Percentiles rank a stretch among this genome's conserved stretches.
These are phyloP conservation scores for Phyllotreta striolata DNA, from an alignment of 2,888 invertebrate species.

Conservation along the genomic window DNA sequence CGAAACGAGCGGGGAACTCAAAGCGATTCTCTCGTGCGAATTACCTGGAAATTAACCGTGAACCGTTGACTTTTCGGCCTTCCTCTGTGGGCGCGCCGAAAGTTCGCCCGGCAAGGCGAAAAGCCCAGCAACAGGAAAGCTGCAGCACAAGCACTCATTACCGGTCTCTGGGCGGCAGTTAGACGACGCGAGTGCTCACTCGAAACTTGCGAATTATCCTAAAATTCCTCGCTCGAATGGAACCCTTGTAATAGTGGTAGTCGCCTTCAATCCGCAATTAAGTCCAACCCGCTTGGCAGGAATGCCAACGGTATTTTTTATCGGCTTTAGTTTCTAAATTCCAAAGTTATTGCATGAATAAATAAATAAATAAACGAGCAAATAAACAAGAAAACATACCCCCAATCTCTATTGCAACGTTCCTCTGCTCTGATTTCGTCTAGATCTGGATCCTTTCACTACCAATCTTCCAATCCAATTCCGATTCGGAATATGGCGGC, in stretches of 20 bases:
- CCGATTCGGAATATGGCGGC: slow-evolving; percentile 57
- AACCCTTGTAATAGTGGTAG: not conserved
- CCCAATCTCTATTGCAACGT: not conserved
- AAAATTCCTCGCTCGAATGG: slow-evolving; percentile 18
- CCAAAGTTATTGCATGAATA: too few relatives aligned
- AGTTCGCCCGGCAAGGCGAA: slow-evolving; percentile 37
- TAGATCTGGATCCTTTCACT: slow-evolving; percentile 22
- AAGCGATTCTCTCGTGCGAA: slow-evolving; percentile 51
- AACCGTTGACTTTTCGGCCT: slow-evolving; percentile 44
- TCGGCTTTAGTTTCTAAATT: too few relatives aligned
- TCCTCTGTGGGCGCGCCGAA: slow-evolving; percentile 38
- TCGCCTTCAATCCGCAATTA: slow-evolving; percentile 52
- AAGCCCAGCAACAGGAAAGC: slow-evolving; percentile 53
- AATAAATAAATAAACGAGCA: too few relatives aligned
- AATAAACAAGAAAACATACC: too few relatives aligned
- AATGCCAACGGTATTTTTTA: too few relatives aligned
- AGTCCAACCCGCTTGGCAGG: too few relatives aligned
- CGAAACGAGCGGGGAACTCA: slow-evolving; percentile 30
- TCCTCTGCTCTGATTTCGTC: not conserved
- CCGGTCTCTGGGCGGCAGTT: slow-evolving; percentile 37
- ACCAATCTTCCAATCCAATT: slow-evolving; percentile 58
- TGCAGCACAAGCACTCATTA: slow-evolving; percentile 58
- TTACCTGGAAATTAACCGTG: slow-evolving; percentile 59
- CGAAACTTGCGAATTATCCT: slow-evolving; percentile 21
- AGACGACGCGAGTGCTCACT: slow-evolving; percentile 23